Percentiles rank a stretch among this genome's conserved stretches.
phyloP scores from a whole-genome alignment of 37 sponge, comb jelly and placozoan species.

The Diacarnus erythraeanus region DNA sequence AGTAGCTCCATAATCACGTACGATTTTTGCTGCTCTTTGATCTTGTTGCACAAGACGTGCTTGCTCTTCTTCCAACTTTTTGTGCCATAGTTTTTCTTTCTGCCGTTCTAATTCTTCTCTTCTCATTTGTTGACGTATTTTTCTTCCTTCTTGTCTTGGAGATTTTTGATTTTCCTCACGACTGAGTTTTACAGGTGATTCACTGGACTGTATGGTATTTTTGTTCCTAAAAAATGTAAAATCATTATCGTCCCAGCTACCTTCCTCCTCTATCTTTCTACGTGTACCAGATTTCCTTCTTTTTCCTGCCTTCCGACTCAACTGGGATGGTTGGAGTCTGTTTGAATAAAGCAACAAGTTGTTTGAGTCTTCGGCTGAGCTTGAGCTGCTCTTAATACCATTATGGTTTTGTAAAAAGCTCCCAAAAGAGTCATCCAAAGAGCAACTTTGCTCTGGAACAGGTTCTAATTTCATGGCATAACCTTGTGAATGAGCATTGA shows the following conservation, averaged over 20 bases:
- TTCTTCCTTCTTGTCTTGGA: conserved; percentile 12
- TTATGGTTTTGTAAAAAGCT: not conserved
- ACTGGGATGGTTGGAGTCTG: not conserved
- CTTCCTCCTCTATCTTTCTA: not conserved
- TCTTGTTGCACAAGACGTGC: not conserved
- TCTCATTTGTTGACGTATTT: conserved; percentile 28
- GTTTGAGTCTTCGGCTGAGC: not conserved
- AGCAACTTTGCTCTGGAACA: conserved; percentile 24
- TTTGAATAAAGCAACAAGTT: conserved; percentile 15
- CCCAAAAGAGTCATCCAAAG: conserved; percentile 13
- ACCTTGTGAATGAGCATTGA: conserved; percentile 28
- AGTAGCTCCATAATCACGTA: conserved; percentile 25
- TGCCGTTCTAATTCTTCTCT: conserved; percentile 26
- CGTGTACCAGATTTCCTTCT: conserved; percentile 23
- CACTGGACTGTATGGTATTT: not conserved
- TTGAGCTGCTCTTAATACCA: not conserved
- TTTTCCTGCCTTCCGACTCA: conserved; percentile 6
- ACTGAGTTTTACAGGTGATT: not conserved
- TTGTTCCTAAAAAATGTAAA: not conserved
- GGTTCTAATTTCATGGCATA: conserved; percentile 26
- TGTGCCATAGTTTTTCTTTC: conserved; percentile 19
- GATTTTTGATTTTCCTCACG: not conserved
- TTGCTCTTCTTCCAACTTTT: conserved; percentile 43
- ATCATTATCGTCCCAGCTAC: not conserved
- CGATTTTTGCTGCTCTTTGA: conserved; percentile 7